A percentile compares a stretch with the other conserved stretches of the same genome.
Evolutionary conservation across 2,797 vertebrate species (phyloP).

Genomic region (Paramormyrops hopkinsi): DNA sequence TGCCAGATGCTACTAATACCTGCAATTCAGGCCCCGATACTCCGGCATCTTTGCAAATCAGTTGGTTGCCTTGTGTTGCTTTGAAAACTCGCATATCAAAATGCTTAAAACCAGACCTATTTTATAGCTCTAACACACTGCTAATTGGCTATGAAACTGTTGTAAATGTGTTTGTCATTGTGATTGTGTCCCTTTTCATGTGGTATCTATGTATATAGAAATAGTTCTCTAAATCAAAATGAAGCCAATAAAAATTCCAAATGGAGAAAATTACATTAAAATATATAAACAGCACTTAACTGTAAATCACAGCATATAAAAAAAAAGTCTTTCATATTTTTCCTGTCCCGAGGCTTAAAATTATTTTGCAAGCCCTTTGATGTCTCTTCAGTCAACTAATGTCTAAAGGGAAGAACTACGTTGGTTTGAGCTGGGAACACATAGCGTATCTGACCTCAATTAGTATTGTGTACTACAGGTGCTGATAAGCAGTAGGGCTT

Average conservation of each 20-base stretch:
- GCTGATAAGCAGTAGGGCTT: not conserved
- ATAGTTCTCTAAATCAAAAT: not conserved
- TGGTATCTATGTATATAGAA: not conserved
- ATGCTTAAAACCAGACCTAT: not conserved
- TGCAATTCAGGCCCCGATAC: not conserved
- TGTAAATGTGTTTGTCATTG: not conserved
- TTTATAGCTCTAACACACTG: not conserved
- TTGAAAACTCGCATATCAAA: not conserved
- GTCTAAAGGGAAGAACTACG: not conserved
- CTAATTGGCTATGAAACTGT: not conserved
- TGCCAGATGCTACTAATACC: not conserved
- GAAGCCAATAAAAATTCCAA: not conserved
- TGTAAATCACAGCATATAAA: not conserved
- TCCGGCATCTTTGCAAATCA: not conserved
- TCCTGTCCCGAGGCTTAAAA: not conserved
- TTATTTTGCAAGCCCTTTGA: not conserved
- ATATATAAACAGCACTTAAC: not conserved
- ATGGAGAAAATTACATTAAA: not conserved
- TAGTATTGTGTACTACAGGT: slow-evolving; percentile 13
- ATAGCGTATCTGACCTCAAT: slow-evolving; percentile 56
- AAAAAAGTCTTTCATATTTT: not conserved
- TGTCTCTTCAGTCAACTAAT: not conserved
- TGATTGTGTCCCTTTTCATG: not conserved
- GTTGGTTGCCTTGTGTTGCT: not conserved
- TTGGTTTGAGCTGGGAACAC: slow-evolving; percentile 17